phyloP scores from a whole-genome alignment of 2,888 invertebrate species.

The Stegophylla sp. region DNA sequence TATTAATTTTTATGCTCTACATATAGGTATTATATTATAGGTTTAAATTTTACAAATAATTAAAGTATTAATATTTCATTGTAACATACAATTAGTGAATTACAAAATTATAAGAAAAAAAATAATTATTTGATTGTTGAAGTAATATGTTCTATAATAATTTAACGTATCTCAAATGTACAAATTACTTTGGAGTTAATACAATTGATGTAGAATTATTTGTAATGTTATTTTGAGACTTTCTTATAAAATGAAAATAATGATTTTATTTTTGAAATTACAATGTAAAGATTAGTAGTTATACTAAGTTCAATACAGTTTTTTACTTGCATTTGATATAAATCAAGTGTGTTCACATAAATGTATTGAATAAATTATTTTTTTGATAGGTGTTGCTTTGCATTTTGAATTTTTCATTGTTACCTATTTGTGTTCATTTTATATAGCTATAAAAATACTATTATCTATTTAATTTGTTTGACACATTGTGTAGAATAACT shows the following conservation, averaged over 20 bases:
- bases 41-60: neutral
- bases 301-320: neutral
- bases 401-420: neutral
- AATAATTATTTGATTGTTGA: neutral
- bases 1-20: neutral
- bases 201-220: neutral
- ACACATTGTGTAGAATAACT: neutral
- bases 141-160: neutral
- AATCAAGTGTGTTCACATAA: neutral
- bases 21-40: neutral
- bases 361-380: conserved; percentile 30
- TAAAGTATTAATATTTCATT: neutral
- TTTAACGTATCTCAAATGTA: neutral
- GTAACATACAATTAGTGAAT: neutral
- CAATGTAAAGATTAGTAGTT: neutral
- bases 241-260: neutral
- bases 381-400: neutral
- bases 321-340: neutral
- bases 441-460: conserved; percentile 11
- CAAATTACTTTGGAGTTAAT: neutral
- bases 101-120: neutral
- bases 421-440: conserved; percentile 56
- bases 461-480: neutral
- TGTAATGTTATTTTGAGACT: neutral
- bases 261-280: neutral